Percentiles rank a stretch among this genome's conserved stretches.
Evolutionary conservation across 1,140 invertebrate species (phyloP).

Genomic region (Mamestra configurata): DNA sequence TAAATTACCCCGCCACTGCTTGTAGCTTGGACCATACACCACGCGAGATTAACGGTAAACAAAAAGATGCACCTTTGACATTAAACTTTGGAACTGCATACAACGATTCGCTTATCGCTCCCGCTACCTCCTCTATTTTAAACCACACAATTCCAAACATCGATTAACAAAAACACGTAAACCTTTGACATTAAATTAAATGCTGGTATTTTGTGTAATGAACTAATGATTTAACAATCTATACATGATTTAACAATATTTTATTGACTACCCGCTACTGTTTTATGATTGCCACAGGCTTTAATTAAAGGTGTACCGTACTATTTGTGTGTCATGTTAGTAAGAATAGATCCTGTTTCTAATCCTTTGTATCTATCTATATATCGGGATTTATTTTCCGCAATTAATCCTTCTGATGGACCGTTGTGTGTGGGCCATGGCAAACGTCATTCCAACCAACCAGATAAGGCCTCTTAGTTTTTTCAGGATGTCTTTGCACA

Average conservation of each 20-base stretch:
- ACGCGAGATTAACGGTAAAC: constrained; percentile 45
- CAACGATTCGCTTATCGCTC: not conserved
- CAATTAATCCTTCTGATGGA: too few relatives aligned
- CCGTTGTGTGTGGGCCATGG: too few relatives aligned
- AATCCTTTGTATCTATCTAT: too few relatives aligned
- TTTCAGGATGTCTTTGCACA: too few relatives aligned
- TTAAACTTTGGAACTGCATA: constrained; percentile 40
- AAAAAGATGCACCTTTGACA: constrained; percentile 48
- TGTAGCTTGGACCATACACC: constrained; percentile 17
- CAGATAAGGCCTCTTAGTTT: too few relatives aligned
- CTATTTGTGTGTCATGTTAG: too few relatives aligned
- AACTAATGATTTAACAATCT: constrained; percentile 1
- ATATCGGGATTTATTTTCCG: too few relatives aligned
- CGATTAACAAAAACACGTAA: constrained; percentile 31
- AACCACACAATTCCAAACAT: not conserved
- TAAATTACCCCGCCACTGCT: not conserved
- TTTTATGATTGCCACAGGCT: too few relatives aligned
- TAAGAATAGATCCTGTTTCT: too few relatives aligned
- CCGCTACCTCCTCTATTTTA: constrained; percentile 6
- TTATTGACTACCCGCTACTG: not conserved
- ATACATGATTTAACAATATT: not conserved
- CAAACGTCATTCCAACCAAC: too few relatives aligned
- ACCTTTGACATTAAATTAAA: constrained; percentile 34
- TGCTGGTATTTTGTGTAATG: constrained; percentile 1
- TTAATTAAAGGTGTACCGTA: too few relatives aligned